Percentiles rank a stretch among this genome's conserved stretches.
These are phyloP conservation scores for Rhinichthys osculus DNA, from an alignment of 2,797 vertebrate species.

Conservation along the genomic window DNA sequence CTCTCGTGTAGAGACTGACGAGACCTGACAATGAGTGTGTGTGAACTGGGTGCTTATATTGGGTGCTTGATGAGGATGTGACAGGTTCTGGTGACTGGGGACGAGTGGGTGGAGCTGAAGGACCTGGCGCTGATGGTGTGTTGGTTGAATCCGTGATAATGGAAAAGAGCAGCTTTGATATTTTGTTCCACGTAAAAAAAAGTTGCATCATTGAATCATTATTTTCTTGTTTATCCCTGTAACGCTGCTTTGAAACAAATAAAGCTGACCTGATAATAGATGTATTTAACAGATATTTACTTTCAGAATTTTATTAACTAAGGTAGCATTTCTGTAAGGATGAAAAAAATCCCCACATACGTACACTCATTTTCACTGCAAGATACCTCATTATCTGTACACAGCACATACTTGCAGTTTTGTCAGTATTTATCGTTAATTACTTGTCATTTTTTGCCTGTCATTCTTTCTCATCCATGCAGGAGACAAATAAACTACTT, in stretches of 20 bases:
- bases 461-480: not conserved
- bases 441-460: not conserved
- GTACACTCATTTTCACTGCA: conserved; percentile 6
- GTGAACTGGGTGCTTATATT: too few relatives aligned
- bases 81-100: too few relatives aligned
- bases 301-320: not conserved
- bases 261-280: not conserved
- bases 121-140: too few relatives aligned
- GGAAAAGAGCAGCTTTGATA: too few relatives aligned
- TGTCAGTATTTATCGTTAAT: conserved; percentile 1
- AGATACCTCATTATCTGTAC: conserved; percentile 6
- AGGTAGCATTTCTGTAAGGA: not conserved
- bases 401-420: not conserved
- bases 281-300: not conserved
- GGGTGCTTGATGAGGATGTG: too few relatives aligned
- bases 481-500: conserved; percentile 14
- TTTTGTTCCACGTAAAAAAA: too few relatives aligned
- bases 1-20: too few relatives aligned
- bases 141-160: too few relatives aligned
- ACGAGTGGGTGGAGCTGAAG: too few relatives aligned
- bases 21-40: too few relatives aligned
- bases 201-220: not conserved
- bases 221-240: not conserved
- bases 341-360: not conserved
- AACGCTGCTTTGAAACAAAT: not conserved